These are phyloP conservation scores for Tachina fera DNA, from an alignment of 2,888 invertebrate genomes.

Conservation along the genomic window DNA sequence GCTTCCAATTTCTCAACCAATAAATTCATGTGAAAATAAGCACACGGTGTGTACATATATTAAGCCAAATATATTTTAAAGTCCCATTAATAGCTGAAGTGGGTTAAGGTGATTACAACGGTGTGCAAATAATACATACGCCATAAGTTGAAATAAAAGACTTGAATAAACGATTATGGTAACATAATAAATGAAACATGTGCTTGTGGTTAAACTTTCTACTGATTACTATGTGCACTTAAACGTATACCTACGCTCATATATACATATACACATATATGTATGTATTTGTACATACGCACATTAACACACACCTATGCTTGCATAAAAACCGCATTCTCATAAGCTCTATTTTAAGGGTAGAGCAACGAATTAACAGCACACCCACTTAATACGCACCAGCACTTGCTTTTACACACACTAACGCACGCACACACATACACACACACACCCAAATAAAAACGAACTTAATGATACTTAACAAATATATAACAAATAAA, in stretches of 20 bases:
- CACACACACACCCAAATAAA: background rate
- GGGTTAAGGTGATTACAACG: slow-evolving; percentile 2
- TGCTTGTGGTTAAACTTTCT: slow-evolving; percentile 62
- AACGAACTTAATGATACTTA: slow-evolving; percentile 40
- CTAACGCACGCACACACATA: background rate
- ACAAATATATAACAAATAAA: slow-evolving; percentile 41
- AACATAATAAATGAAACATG: slow-evolving; percentile 61
- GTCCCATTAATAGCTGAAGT: background rate
- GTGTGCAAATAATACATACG: background rate
- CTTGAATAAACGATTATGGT: slow-evolving; percentile 53
- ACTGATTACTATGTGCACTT: slow-evolving; percentile 57
- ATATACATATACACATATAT: background rate
- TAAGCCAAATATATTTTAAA: background rate
- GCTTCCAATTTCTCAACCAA: too few relatives aligned
- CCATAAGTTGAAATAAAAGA: slow-evolving; percentile 19
- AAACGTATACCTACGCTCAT: background rate
- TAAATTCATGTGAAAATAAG: too few relatives aligned
- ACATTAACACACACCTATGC: background rate
- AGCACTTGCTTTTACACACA: too few relatives aligned
- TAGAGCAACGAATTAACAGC: slow-evolving; percentile 11
- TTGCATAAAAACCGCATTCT: slow-evolving; percentile 20
- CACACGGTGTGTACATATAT: too few relatives aligned
- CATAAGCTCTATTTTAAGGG: slow-evolving; percentile 34
- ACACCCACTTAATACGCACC: slow-evolving; percentile 11
- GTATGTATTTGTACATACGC: background rate